Evolutionary conservation across 2,113 vertebrate genomes (phyloP).

Genomic region (Platichthys flesus): DNA sequence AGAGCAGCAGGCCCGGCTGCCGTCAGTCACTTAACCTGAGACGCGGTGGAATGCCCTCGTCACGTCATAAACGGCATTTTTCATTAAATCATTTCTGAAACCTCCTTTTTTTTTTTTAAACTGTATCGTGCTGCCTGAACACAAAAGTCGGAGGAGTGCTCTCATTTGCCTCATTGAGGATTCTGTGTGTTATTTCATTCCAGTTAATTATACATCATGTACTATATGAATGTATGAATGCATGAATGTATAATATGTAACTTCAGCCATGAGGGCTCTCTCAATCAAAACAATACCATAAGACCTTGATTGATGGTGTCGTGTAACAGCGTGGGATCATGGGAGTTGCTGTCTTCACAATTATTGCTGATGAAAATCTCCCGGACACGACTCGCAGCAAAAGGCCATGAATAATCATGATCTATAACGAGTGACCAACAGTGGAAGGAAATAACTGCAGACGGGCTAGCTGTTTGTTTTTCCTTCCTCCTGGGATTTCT

Average conservation of each 20-base stretch:
- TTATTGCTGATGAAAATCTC: too few relatives aligned
- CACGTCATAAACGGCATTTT: slow-evolving; percentile 32
- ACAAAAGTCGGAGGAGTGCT: neutral
- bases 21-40: slow-evolving; percentile 56
- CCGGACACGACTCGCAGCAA: too few relatives aligned
- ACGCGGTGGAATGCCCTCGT: slow-evolving; percentile 44
- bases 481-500: too few relatives aligned
- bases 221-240: too few relatives aligned
- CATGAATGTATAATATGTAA: neutral
- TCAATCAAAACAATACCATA: neutral
- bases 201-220: neutral
- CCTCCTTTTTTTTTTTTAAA: slow-evolving; percentile 2
- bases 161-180: neutral
- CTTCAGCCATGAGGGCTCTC: neutral
- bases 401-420: neutral
- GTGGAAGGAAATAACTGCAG: too few relatives aligned
- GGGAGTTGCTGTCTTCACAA: too few relatives aligned
- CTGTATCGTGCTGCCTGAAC: slow-evolving; percentile 7
- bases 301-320: neutral
- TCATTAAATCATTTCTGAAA: slow-evolving; percentile 25
- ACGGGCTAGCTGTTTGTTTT: too few relatives aligned
- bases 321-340: neutral
- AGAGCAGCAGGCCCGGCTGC: slow-evolving; percentile 50
- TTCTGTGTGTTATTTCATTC: neutral
- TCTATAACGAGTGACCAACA: too few relatives aligned